Evolutionary conservation across 2,797 vertebrate genomes (phyloP).

Genomic region (Tokudaia muenninki): DNA sequence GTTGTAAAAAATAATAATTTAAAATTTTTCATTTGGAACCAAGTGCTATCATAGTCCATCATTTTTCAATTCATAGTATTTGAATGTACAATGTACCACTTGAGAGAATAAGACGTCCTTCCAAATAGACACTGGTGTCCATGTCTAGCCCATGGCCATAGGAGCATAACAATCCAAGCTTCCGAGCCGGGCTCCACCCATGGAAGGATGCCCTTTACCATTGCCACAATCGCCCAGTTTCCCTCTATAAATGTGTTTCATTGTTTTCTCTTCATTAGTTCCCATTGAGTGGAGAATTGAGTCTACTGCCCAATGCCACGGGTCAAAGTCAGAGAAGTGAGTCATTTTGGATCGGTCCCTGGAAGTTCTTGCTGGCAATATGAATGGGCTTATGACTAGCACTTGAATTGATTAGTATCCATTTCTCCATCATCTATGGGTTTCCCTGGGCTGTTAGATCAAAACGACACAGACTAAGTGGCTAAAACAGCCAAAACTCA

Average conservation of each 20-base stretch:
- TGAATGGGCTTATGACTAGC: constrained; percentile 15
- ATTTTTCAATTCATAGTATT: constrained; percentile 51
- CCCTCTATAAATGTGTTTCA: constrained; percentile 54
- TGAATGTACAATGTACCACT: neutral
- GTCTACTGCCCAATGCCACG: constrained; percentile 39
- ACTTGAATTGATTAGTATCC: constrained; percentile 21
- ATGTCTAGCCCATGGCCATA: constrained; percentile 33
- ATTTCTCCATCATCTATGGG: neutral
- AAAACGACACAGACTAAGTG: neutral
- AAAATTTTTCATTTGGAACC: neutral
- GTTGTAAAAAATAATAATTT: neutral
- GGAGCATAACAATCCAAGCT: neutral
- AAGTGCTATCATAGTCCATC: neutral
- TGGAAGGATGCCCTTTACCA: constrained; percentile 63
- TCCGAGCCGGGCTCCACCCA: neutral
- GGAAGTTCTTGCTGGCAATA: constrained; percentile 35
- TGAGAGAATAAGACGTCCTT: neutral
- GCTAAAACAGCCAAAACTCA: neutral
- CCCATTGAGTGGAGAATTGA: constrained; percentile 49
- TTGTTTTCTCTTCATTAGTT: constrained; percentile 47
- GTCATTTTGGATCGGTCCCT: constrained; percentile 61
- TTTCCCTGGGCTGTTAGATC: neutral
- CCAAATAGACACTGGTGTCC: neutral
- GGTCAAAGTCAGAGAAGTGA: constrained; percentile 73
- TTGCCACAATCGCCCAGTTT: constrained; percentile 63